Evolutionary conservation across 92 coral and sea anemone genomes (phyloP).

Genomic region (Plumapathes pennacea): DNA sequence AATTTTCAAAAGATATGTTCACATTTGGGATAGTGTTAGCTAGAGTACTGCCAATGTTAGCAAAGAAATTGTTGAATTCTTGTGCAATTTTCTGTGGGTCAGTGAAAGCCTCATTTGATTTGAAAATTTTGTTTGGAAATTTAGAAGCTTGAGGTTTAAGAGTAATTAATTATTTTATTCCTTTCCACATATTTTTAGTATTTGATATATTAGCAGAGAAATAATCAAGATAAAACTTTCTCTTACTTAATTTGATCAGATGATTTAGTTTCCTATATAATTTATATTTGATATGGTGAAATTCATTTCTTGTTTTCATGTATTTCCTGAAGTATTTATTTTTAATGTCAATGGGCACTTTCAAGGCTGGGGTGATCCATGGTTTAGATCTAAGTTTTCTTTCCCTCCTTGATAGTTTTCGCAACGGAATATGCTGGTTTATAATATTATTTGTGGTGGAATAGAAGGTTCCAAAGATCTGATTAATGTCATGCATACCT

Average conservation of each 20-base stretch:
- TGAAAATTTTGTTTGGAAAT: too few species aligned
- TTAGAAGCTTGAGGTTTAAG: too few species aligned
- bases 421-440: slow-evolving; percentile 41
- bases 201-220: too few species aligned
- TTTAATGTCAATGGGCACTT: slow-evolving; percentile 22
- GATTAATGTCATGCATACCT: slow-evolving; percentile 20
- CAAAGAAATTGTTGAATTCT: slow-evolving; percentile 17
- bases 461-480: slow-evolving; percentile 33
- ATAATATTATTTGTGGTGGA: slow-evolving; percentile 17
- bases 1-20: slow-evolving; percentile 6
- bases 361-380: slow-evolving; percentile 43
- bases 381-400: slow-evolving; percentile 38
- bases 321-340: slow-evolving; percentile 34
- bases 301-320: slow-evolving; percentile 5
- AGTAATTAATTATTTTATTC: too few species aligned
- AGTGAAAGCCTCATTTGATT: too few species aligned
- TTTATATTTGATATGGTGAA: slow-evolving; percentile 19
- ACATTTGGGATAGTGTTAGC: slow-evolving; percentile 14
- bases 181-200: too few species aligned
- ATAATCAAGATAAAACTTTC: too few species aligned
- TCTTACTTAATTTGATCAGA: too few species aligned
- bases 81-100: too few species aligned
- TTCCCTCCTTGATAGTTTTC: slow-evolving; percentile 31
- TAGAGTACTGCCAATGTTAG: slow-evolving; percentile 18
- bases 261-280: too few species aligned